Evolutionary conservation across 2,888 invertebrate genomes (phyloP).

Genomic region (Chelonus formosanus): DNA sequence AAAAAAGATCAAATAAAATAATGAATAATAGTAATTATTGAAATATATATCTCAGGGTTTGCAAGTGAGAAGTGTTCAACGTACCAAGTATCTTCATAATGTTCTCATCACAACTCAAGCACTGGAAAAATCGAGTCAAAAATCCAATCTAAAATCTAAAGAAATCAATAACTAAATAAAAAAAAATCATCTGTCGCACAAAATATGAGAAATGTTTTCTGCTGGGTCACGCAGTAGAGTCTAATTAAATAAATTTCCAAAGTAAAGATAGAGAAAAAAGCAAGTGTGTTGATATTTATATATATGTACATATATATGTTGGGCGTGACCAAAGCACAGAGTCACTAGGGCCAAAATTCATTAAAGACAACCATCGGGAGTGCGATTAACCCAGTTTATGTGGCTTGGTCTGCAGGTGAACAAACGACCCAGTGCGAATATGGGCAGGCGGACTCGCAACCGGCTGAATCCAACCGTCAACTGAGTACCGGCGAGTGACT

Average conservation of each 20-base stretch:
- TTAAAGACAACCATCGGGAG: constrained; percentile 55
- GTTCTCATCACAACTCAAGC: neutral
- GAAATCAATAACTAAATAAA: constrained; percentile 36
- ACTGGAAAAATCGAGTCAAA: constrained; percentile 33
- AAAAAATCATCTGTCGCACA: constrained; percentile 52
- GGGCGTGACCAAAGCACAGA: constrained; percentile 64
- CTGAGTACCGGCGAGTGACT: constrained; percentile 64
- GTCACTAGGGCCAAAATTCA: constrained; percentile 60
- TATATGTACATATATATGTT: constrained; percentile 47
- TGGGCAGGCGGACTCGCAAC: constrained; percentile 61
- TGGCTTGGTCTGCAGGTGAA: constrained; percentile 66
- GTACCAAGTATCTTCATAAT: neutral
- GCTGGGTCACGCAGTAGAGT: constrained; percentile 64
- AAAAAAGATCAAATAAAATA: constrained; percentile 1
- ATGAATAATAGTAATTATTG: no score
- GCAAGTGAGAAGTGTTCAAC: neutral
- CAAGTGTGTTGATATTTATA: no score
- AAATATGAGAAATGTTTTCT: constrained; percentile 48
- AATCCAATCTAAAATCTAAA: constrained; percentile 29
- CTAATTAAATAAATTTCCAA: constrained; percentile 28
- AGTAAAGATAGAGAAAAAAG: constrained; percentile 15
- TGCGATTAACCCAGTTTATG: constrained; percentile 66
- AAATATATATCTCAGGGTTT: no score
- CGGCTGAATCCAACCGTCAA: constrained; percentile 62
- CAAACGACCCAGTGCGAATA: constrained; percentile 60